These are phyloP conservation scores for Trigoniulus corallinus DNA, from an alignment of 1,140 invertebrate species.

Conservation along the genomic window DNA sequence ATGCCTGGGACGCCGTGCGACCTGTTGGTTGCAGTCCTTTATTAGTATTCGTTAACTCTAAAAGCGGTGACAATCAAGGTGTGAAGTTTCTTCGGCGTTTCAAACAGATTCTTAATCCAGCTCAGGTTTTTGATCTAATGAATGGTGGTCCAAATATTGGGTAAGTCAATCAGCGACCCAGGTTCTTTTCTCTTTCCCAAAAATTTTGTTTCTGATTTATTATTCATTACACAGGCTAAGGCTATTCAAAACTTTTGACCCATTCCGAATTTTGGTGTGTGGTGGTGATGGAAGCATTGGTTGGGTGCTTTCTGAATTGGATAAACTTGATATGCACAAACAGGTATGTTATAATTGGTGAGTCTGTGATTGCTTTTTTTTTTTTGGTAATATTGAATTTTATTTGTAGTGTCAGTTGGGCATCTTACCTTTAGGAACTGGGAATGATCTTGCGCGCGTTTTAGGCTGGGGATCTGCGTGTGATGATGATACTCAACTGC, in stretches of 20 bases:
- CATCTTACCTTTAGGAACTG: constrained; percentile 82
- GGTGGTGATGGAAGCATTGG: constrained; percentile 85
- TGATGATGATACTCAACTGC: constrained; percentile 84
- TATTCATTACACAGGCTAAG: constrained; percentile 37
- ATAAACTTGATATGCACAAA: constrained; percentile 63
- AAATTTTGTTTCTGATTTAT: not conserved
- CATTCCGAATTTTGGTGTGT: constrained; percentile 78
- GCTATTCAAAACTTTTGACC: constrained; percentile 77
- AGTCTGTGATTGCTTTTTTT: not conserved
- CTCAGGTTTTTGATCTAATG: constrained; percentile 94
- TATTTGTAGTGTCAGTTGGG: constrained; percentile 63
- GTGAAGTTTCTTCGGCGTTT: constrained; percentile 90
- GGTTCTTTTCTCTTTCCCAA: not conserved
- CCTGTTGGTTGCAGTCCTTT: constrained; percentile 66
- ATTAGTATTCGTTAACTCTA: constrained; percentile 91
- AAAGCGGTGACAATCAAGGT: constrained; percentile 92
- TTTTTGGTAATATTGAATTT: not conserved
- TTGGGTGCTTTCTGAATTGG: constrained; percentile 85
- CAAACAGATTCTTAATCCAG: constrained; percentile 89
- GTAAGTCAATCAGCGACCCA: constrained; percentile 28
- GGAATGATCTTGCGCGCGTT: constrained; percentile 85
- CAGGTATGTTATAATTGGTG: constrained; percentile 42
- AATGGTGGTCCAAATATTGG: constrained; percentile 66
- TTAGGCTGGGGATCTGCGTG: constrained; percentile 91
- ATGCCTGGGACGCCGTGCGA: constrained; percentile 73